Percentiles rank a stretch among this genome's conserved stretches.
Evolutionary conservation across 2,888 invertebrate genomes (phyloP).

Genomic region (Plagodis pulveraria): DNA sequence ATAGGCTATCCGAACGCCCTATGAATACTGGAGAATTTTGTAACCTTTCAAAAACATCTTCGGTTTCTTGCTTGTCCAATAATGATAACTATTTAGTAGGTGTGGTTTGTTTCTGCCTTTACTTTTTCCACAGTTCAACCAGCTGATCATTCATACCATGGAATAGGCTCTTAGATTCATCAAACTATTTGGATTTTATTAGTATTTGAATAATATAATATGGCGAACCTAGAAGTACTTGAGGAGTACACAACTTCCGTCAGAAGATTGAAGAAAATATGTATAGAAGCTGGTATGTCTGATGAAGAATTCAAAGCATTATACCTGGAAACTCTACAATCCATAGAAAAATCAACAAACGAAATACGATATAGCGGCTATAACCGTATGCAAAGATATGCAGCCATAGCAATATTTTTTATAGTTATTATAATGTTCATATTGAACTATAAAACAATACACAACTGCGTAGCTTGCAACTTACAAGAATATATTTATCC

Average conservation of each 20-base stretch:
- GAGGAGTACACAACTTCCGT: slow-evolving; percentile 82
- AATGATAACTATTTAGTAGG: too few species aligned
- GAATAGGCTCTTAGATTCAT: not conserved
- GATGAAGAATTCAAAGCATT: slow-evolving; percentile 87
- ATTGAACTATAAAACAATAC: slow-evolving; percentile 86
- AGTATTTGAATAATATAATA: slow-evolving; percentile 18
- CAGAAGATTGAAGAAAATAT: slow-evolving; percentile 83
- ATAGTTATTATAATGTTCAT: slow-evolving; percentile 47
- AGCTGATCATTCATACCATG: too few species aligned
- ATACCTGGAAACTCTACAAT: slow-evolving; percentile 74
- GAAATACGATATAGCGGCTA: not conserved
- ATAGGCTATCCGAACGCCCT: too few species aligned
- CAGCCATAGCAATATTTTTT: slow-evolving; percentile 17
- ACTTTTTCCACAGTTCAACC: too few species aligned
- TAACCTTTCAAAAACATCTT: too few species aligned
- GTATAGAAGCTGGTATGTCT: slow-evolving; percentile 84
- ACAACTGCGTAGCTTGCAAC: slow-evolving; percentile 88
- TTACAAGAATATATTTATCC: slow-evolving; percentile 93
- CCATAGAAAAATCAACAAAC: slow-evolving; percentile 51
- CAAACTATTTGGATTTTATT: not conserved
- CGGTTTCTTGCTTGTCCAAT: too few species aligned
- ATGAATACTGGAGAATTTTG: too few species aligned
- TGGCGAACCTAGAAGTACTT: slow-evolving; percentile 52
- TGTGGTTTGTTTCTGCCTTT: too few species aligned
- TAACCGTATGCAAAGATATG: slow-evolving; percentile 13